phyloP scores from a whole-genome alignment of 2,113 vertebrate genomes.

The Phasianus colchicus region DNA sequence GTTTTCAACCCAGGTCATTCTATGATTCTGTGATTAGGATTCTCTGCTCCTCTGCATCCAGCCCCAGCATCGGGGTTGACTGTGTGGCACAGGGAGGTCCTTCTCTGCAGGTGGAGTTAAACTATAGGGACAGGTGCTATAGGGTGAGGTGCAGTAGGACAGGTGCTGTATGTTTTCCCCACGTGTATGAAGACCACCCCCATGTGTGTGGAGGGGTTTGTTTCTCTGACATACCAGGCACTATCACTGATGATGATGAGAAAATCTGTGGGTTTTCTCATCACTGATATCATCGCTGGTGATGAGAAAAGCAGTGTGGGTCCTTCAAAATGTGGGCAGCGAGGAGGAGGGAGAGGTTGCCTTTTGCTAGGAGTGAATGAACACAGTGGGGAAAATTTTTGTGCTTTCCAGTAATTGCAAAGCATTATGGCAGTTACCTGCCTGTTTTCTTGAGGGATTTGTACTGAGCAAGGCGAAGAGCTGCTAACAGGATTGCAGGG shows the following conservation, averaged over 20 bases:
- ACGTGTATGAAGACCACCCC: fast-evolving
- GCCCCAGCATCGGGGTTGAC: fast-evolving
- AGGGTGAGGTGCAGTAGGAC: not conserved
- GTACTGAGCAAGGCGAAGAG: conserved; percentile 40
- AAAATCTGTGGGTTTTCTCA: too few relatives aligned
- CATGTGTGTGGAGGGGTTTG: fast-evolving
- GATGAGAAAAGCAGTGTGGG: fast-evolving
- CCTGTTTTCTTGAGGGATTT: conserved; percentile 53
- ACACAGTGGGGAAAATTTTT: not conserved
- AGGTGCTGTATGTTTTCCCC: not conserved
- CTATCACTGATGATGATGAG: fast-evolving
- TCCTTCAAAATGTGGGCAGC: not conserved
- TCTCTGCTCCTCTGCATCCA: not conserved
- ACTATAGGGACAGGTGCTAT: not conserved
- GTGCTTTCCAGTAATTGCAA: conserved; percentile 33
- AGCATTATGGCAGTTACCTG: conserved; percentile 29
- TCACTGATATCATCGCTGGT: fast-evolving
- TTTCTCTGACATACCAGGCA: not conserved
- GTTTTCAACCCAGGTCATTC: too few relatives aligned
- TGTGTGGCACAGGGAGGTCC: fast-evolving
- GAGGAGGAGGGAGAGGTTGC: not conserved
- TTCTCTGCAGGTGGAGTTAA: not conserved
- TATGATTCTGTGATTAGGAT: not conserved
- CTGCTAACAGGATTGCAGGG: conserved; percentile 38
- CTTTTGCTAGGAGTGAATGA: conserved; percentile 40